phyloP scores from a whole-genome alignment of 2,113 vertebrate species.

The Nothoprocta perdicaria region DNA sequence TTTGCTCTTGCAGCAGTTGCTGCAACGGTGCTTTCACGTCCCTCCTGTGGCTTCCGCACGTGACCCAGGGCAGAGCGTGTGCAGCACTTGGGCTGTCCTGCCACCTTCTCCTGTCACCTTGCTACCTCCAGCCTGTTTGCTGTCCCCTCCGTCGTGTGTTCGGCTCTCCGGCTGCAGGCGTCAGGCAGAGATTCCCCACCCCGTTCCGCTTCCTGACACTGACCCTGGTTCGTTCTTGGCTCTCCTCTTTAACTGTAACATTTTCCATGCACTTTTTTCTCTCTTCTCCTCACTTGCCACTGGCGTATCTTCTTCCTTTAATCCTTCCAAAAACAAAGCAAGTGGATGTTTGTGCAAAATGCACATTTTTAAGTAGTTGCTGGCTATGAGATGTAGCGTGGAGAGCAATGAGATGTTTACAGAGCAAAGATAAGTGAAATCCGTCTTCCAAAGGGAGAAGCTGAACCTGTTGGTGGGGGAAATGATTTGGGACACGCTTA shows the following conservation, averaged over 20 bases:
- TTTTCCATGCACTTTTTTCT: not conserved
- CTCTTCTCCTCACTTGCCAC: not conserved
- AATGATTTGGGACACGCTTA: not conserved
- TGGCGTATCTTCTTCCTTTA: not conserved
- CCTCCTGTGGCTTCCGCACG: not conserved
- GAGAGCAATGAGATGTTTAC: not conserved
- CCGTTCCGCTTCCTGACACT: not conserved
- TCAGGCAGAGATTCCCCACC: not conserved
- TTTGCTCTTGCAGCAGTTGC: not conserved
- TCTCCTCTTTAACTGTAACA: not conserved
- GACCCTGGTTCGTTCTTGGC: constrained; percentile 4
- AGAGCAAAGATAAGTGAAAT: not conserved
- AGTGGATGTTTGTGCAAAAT: not conserved
- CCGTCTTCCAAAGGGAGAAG: not conserved
- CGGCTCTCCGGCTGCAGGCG: not conserved
- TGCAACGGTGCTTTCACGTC: not conserved
- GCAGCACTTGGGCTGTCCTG: not conserved
- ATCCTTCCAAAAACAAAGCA: not conserved
- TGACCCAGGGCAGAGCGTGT: not conserved
- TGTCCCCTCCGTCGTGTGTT: not conserved
- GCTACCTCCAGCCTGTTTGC: not conserved
- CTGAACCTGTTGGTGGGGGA: not conserved
- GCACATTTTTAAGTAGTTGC: not conserved
- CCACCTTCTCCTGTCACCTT: not conserved
- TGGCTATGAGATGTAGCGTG: not conserved